Conservation (phyloP, 2,888 invertebrate species). For the Nudaria mundana region DNA sequence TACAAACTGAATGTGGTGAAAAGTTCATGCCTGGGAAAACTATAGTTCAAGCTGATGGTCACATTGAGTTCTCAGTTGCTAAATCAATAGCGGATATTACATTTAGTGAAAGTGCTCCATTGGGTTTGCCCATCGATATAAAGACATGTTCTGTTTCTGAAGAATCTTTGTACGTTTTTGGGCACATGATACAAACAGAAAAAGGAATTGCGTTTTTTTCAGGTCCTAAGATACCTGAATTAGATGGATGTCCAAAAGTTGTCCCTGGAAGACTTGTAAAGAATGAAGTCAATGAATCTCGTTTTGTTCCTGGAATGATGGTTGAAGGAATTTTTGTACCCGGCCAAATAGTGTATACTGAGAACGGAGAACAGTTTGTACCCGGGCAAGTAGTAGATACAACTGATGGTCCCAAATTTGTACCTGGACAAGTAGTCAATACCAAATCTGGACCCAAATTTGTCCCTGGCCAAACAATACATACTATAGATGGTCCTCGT, state of each 20-base stretch:
- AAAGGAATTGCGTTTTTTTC: constrained; percentile 85
- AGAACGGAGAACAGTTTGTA: constrained; percentile 86
- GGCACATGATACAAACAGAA: constrained; percentile 84
- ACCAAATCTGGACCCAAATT: constrained; percentile 84
- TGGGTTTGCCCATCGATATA: constrained; percentile 81
- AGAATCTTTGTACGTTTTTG: constrained; percentile 81
- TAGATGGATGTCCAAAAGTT: constrained; percentile 77
- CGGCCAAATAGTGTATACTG: constrained; percentile 85
- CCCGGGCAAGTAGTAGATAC: constrained; percentile 88
- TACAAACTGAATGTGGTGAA: constrained; percentile 80
- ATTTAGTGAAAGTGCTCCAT: constrained; percentile 76
- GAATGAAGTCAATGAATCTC: constrained; percentile 81
- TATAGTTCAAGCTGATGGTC: constrained; percentile 69
- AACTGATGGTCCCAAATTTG: constrained; percentile 85
- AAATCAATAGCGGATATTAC: constrained; percentile 80
- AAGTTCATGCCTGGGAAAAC: constrained; percentile 84
- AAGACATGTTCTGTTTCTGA: constrained; percentile 76
- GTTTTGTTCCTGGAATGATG: constrained; percentile 86
- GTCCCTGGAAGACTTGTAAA: constrained; percentile 84
- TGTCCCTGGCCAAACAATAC: constrained; percentile 86
- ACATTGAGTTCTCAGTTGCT: constrained; percentile 81
- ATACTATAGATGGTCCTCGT: constrained; percentile 85
- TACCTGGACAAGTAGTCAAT: constrained; percentile 89
- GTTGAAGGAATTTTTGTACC: constrained; percentile 85
- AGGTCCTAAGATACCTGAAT: constrained; percentile 71